Conservation (phyloP, 2,888 invertebrate species). For the Cyclophora punctaria region DNA sequence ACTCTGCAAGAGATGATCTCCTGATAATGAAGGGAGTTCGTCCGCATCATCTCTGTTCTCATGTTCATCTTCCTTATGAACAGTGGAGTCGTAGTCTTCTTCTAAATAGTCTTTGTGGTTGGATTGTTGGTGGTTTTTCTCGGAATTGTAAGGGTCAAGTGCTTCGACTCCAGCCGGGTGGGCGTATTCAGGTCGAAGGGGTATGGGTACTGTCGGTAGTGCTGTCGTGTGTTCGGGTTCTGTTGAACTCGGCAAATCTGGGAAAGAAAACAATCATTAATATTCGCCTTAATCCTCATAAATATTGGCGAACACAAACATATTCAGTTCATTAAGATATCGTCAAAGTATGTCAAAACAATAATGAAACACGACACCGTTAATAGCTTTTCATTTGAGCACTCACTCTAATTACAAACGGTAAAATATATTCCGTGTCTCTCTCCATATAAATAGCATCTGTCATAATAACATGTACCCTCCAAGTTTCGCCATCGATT, state of each 20-base stretch:
- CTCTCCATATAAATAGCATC: conserved; percentile 58
- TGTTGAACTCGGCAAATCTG: conserved; percentile 56
- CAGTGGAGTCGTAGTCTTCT: conserved; percentile 67
- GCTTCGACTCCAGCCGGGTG: conserved; percentile 68
- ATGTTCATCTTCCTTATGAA: conserved; percentile 63
- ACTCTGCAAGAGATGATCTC: conserved; percentile 63
- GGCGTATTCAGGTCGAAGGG: conserved; percentile 63
- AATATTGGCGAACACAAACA: too few relatives aligned
- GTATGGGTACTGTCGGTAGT: conserved; percentile 51
- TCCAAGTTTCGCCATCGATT: conserved; percentile 57
- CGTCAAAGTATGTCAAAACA: conserved; percentile 8
- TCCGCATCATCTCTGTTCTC: conserved; percentile 68
- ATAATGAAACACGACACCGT: conserved; percentile 32
- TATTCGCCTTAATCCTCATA: too few relatives aligned
- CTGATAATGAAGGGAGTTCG: conserved; percentile 62
- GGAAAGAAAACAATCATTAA: conserved; percentile 31
- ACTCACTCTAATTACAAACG: conserved; percentile 39
- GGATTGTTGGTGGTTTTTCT: conserved; percentile 51
- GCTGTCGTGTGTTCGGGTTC: conserved; percentile 48
- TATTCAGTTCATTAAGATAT: too few relatives aligned
- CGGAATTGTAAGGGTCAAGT: conserved; percentile 66
- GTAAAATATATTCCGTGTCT: conserved; percentile 39
- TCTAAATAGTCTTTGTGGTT: conserved; percentile 63
- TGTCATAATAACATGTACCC: conserved; percentile 68
- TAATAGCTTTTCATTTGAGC: conserved; percentile 36